phyloP scores from a whole-genome alignment of 2,888 invertebrate species.

The Steromphala cineraria region DNA sequence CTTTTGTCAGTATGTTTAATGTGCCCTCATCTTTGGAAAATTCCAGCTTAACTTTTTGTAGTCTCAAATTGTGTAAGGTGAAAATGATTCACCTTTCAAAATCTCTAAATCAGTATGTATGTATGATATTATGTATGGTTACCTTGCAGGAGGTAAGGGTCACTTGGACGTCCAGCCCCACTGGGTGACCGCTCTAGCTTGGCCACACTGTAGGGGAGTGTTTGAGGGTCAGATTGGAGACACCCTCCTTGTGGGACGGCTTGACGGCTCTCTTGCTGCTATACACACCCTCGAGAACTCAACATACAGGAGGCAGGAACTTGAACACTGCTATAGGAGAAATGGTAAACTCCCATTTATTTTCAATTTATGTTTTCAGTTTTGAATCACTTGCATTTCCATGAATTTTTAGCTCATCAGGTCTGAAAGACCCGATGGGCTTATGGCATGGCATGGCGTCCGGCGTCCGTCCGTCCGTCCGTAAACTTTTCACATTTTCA shows the following conservation, averaged over 20 bases:
- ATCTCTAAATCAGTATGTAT: neutral
- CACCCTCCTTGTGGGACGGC: slow-evolving; percentile 78
- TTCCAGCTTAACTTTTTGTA: no score
- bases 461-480: no score
- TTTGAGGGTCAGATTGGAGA: slow-evolving; percentile 73
- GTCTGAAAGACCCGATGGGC: no score
- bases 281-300: slow-evolving; percentile 67
- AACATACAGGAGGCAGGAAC: slow-evolving; percentile 63
- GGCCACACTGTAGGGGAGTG: slow-evolving; percentile 75
- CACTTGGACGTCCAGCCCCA: slow-evolving; percentile 73
- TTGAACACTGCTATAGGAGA: slow-evolving; percentile 66
- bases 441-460: no score
- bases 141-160: slow-evolving; percentile 76
- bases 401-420: no score
- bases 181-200: slow-evolving; percentile 76
- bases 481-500: no score
- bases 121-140: neutral
- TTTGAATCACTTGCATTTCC: no score
- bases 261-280: slow-evolving; percentile 77
- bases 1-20: no score
- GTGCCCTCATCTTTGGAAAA: no score
- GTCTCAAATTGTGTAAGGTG: no score
- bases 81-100: no score
- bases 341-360: slow-evolving; percentile 50
- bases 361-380: neutral